Conservation (phyloP, 2,888 invertebrate species). For the Tenthredo notha region DNA sequence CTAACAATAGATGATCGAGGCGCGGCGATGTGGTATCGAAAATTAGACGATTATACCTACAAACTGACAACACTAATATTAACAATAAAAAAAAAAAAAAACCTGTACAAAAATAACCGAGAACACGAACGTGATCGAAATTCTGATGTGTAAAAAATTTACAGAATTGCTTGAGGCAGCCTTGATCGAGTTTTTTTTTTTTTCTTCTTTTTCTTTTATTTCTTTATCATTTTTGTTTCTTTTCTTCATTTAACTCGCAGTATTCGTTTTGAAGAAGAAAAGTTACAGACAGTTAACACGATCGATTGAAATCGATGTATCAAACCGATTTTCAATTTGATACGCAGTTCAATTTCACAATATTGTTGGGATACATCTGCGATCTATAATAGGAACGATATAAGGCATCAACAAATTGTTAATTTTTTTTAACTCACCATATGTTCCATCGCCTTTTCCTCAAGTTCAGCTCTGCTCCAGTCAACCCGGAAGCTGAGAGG, state of each 20-base stretch:
- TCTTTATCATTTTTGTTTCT: background rate
- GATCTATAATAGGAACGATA: background rate
- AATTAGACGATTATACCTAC: background rate
- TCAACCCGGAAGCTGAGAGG: conserved; percentile 86
- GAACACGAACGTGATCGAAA: background rate
- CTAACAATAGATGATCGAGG: conserved; percentile 26
- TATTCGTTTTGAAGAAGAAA: background rate
- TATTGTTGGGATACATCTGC: too few species aligned
- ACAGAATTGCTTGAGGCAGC: background rate
- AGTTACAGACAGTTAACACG: background rate
- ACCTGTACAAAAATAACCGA: background rate
- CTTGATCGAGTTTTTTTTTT: background rate
- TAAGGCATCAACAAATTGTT: background rate
- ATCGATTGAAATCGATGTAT: conserved; percentile 14
- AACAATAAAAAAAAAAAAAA: background rate
- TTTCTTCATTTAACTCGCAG: background rate
- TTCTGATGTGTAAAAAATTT: background rate
- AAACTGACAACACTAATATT: background rate
- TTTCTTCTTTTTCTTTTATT: background rate
- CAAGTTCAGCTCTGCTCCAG: conserved; percentile 87
- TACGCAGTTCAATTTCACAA: background rate
- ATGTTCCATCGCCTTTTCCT: conserved; percentile 89
- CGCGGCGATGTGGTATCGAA: conserved; percentile 17
- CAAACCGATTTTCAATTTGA: background rate
- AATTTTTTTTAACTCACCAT: conserved; percentile 84